Conservation (phyloP, 2,888 invertebrate genomes). For the Eugnorisma glareosa region DNA sequence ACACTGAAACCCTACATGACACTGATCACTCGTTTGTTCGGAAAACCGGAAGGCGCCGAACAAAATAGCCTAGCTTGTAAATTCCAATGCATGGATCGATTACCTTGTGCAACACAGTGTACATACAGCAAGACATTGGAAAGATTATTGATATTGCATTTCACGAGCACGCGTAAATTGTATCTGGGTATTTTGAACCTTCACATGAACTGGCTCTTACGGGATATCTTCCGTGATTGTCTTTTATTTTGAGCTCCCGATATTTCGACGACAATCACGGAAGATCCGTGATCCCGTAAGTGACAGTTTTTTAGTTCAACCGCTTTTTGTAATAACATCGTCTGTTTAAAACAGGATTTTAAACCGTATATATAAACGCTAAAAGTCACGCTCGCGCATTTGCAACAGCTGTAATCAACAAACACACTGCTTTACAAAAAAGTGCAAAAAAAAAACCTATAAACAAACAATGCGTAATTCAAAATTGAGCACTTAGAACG, state of each 20-base stretch:
- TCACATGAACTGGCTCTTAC: too few relatives aligned
- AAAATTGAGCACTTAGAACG: conserved; percentile 54
- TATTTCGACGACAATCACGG: too few relatives aligned
- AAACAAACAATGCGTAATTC: conserved; percentile 9
- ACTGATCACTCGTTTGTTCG: neutral
- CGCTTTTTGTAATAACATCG: too few relatives aligned
- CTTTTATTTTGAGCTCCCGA: too few relatives aligned
- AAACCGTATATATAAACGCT: neutral
- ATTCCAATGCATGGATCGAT: neutral
- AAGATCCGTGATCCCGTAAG: too few relatives aligned
- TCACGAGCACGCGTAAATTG: neutral
- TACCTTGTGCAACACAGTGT: conserved; percentile 16
- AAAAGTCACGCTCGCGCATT: neutral
- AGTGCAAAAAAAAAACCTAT: conserved; percentile 25
- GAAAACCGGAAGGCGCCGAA: neutral
- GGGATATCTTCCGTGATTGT: too few relatives aligned
- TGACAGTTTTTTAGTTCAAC: too few relatives aligned
- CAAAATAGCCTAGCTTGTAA: neutral
- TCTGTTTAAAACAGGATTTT: too few relatives aligned
- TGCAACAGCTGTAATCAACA: conserved; percentile 3
- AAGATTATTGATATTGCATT: neutral
- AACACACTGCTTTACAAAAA: conserved; percentile 1
- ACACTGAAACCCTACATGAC: too few relatives aligned
- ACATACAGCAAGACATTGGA: neutral
- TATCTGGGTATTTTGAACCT: too few relatives aligned